Conservation (phyloP, 1,140 invertebrate species). For the Chionoecetes opilio region DNA sequence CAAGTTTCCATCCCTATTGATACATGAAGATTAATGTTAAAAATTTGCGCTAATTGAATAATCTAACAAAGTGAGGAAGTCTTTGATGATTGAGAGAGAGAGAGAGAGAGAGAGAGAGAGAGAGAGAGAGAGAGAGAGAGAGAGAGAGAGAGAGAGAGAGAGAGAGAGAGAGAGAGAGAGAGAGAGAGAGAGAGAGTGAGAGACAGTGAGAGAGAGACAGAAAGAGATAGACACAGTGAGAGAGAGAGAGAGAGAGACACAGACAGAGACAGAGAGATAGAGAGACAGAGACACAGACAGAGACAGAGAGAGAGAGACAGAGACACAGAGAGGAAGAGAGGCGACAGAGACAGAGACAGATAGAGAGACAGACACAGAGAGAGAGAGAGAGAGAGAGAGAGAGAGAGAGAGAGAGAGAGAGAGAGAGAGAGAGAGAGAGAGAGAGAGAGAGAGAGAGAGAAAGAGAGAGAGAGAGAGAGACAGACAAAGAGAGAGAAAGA, state of each 20-base stretch:
- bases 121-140: constrained; percentile 27
- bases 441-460: not conserved
- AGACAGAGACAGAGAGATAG: not conserved
- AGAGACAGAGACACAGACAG: not conserved
- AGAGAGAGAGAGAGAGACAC: not conserved
- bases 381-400: not conserved
- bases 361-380: too few relatives aligned
- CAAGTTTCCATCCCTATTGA: not conserved
- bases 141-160: not conserved
- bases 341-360: too few relatives aligned
- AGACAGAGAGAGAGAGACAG: constrained; percentile 7
- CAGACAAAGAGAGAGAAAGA: not conserved
- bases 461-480: not conserved
- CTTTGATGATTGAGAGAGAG: not conserved
- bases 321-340: not conserved
- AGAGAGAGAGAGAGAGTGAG: not conserved
- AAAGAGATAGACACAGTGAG: not conserved
- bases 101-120: constrained; percentile 27
- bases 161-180: not conserved
- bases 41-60: not conserved
- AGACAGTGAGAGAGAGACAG: not conserved
- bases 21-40: not conserved
- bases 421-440: not conserved
- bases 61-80: not conserved
- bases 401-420: not conserved